Conservation (phyloP, 2,888 invertebrate species). For the Tetragnatha montana region DNA sequence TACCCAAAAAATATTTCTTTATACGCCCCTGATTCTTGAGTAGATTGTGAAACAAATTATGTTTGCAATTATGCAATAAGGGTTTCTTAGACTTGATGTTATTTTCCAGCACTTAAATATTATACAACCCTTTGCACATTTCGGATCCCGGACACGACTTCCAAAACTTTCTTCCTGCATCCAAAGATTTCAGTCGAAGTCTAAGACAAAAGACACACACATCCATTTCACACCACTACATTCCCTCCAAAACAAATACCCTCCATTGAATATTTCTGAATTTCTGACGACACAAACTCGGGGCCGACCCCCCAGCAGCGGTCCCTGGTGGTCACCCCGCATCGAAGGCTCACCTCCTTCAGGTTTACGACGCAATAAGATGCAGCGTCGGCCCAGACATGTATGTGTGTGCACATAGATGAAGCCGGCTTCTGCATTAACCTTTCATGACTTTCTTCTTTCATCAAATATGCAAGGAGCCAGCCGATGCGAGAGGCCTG, state of each 20-base stretch:
- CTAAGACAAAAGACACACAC: not conserved
- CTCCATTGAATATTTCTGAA: not conserved
- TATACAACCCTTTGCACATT: too few species aligned
- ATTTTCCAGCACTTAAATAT: too few species aligned
- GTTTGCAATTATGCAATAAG: too few species aligned
- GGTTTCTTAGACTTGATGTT: too few species aligned
- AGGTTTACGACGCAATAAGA: not conserved
- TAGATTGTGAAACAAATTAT: too few species aligned
- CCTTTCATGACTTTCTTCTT: slow-evolving; percentile 53
- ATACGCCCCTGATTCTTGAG: too few species aligned
- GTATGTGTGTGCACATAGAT: not conserved
- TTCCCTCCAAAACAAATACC: not conserved
- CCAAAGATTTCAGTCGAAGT: not conserved
- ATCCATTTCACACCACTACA: not conserved
- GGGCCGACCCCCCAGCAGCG: too few species aligned
- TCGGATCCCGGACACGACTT: too few species aligned
- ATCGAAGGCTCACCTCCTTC: not conserved
- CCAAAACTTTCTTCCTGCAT: too few species aligned
- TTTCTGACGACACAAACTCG: not conserved
- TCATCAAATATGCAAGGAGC: slow-evolving; percentile 59
- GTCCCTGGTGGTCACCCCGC: not conserved
- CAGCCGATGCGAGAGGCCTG: slow-evolving; percentile 18
- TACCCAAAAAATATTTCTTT: too few species aligned
- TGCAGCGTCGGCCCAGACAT: not conserved
- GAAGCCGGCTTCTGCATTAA: slow-evolving; percentile 37